phyloP scores from a whole-genome alignment of 2,113 vertebrate species.

The Megaceryle torquata region DNA sequence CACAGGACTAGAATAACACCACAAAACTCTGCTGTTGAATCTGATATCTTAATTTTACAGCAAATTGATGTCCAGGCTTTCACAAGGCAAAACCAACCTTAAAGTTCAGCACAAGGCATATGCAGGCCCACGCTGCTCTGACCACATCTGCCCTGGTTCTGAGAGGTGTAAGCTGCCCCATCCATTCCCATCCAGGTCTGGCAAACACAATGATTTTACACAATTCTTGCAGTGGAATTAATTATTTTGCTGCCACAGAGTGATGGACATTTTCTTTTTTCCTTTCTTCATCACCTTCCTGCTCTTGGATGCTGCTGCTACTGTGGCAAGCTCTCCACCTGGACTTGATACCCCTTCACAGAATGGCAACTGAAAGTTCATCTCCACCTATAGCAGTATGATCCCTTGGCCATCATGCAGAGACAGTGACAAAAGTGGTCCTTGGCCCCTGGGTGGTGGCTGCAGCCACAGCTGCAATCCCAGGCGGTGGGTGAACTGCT shows the following conservation, averaged over 20 bases:
- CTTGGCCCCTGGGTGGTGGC: neutral
- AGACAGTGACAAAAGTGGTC: neutral
- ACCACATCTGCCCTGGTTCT: neutral
- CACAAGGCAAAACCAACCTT: neutral
- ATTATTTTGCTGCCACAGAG: neutral
- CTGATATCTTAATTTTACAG: neutral
- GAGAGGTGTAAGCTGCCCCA: neutral
- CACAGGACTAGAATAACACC: neutral
- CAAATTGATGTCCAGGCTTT: neutral
- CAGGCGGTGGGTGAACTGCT: neutral
- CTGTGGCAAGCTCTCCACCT: neutral
- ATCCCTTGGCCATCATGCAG: rapidly evolving
- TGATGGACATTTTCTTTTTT: neutral
- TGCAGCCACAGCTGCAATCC: neutral
- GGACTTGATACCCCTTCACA: rapidly evolving
- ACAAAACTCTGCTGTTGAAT: rapidly evolving
- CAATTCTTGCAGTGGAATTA: neutral
- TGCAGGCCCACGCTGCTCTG: neutral
- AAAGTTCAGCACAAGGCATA: neutral
- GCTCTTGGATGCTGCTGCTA: neutral
- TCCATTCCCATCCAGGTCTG: neutral
- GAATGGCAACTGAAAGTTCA: neutral
- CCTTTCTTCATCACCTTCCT: neutral
- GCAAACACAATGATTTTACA: neutral
- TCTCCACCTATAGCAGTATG: rapidly evolving